Percentiles rank a stretch among this genome's conserved stretches.
Conservation (phyloP, 2,888 invertebrate species). For the Acholoe squamosa region DNA sequence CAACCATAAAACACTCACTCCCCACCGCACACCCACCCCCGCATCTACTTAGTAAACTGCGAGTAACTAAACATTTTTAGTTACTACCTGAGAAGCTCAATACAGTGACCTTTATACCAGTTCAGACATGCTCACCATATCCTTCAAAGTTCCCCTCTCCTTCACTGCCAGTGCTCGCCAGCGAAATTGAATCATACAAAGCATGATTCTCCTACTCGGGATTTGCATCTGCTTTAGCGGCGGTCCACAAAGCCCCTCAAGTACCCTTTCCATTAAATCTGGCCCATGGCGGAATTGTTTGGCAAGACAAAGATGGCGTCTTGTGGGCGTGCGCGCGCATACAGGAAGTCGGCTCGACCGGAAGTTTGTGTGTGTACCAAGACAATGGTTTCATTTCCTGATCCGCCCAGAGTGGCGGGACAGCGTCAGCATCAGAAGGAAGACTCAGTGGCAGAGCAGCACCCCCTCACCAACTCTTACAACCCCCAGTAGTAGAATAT, state of each 20-base stretch:
- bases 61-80: no score
- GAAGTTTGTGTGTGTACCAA: constrained; percentile 18
- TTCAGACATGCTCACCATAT: not conserved
- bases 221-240: constrained; percentile 17
- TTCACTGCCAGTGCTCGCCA: not conserved
- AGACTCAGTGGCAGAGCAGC: not conserved
- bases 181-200: constrained; percentile 1
- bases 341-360: not conserved
- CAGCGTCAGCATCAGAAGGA: not conserved
- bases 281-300: not conserved
- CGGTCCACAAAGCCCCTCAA: not conserved
- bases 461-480: not conserved
- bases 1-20: no score
- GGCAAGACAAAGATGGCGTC: not conserved
- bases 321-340: constrained; percentile 13
- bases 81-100: no score
- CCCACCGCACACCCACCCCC: no score
- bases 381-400: constrained; percentile 41
- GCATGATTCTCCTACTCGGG: not conserved
- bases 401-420: not conserved
- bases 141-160: not conserved
- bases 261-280: constrained; percentile 4
- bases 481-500: no score
- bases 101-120: no score
- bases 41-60: no score